Evolutionary conservation across 2,888 invertebrate species (phyloP), one percentile per base, ranked within the genome.

Genomic region (Scotopteryx bipunctaria): DNA sequence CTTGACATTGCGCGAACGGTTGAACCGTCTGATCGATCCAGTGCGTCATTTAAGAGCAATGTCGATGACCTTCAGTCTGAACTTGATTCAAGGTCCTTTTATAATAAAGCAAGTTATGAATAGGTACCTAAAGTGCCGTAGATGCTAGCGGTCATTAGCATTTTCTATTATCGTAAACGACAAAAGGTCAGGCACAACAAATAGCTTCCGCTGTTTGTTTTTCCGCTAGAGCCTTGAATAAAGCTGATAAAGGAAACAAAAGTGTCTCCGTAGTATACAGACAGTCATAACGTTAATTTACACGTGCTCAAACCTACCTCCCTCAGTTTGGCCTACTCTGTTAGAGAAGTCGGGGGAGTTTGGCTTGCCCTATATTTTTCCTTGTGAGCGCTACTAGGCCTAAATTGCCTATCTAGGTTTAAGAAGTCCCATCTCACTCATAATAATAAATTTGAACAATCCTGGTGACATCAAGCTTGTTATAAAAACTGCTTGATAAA

Each of bases 1-100:
- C 85, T 84, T 87, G 86, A 87, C 87, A 86, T 84, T 86, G 87
- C 64, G 64, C 69, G 67, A 64, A 72, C 71, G 71, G 73, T 72
- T 54, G 71, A 80, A 76, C 76, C 72, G 76, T 76, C 74, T 79
- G 81, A 83, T 83, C 83, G 76, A 84, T 86, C 78, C 78, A 73
- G 71, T 78, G 74, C 76, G 80, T 83, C 79, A 80, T 79, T 76
- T 78, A 72, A 83, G 78, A 83, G 81, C 78, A 79, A 86, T 79
- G 86, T 81, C 73, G 83, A 77, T 76, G 78, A 78, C 86, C 86
- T 87, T 86, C 83, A 80, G 69, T 77, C 66, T 68, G 73, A 79
- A 78, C 79, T 68, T 69, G 67, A 73, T 68, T 75, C 73, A 72
- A 81, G 75, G 76, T 76, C 60, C 50, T 73, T 68, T 64, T 67